Evolutionary conservation across 64 coral and sea anemone species (phyloP).

Genomic region (Porites australiensis): DNA sequence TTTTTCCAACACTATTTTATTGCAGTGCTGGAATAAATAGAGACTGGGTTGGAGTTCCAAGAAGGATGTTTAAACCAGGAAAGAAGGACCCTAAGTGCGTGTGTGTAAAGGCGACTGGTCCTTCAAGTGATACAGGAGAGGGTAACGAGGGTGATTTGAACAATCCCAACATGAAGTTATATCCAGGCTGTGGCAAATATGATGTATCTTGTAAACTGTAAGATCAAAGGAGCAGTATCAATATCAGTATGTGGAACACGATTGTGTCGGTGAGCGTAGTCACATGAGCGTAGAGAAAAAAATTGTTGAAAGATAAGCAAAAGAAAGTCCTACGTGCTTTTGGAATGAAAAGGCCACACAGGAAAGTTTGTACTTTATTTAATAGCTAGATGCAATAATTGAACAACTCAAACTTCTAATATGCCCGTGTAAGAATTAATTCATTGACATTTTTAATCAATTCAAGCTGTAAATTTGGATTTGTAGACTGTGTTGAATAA

Average conservation of each 20-base stretch:
- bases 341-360: too few relatives aligned
- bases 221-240: background rate
- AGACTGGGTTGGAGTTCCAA: conserved; percentile 82
- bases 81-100: conserved; percentile 74
- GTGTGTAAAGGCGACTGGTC: conserved; percentile 74
- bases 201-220: conserved; percentile 74
- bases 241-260: background rate
- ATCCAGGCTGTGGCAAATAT: conserved; percentile 75
- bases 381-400: too few relatives aligned
- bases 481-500: too few relatives aligned
- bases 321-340: too few relatives aligned
- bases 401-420: too few relatives aligned
- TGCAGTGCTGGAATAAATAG: conserved; percentile 78
- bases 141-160: conserved; percentile 80
- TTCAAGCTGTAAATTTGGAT: too few relatives aligned
- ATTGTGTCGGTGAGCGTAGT: too few relatives aligned
- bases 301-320: too few relatives aligned
- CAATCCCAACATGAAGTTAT: conserved; percentile 75
- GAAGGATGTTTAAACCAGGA: conserved; percentile 83
- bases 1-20: background rate
- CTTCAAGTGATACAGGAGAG: conserved; percentile 69
- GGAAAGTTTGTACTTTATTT: too few relatives aligned
- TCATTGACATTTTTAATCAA: too few relatives aligned
- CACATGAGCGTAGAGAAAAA: too few relatives aligned
- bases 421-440: too few relatives aligned